Percentiles rank a stretch among this genome's conserved stretches.
phyloP scores from a whole-genome alignment of 1,140 invertebrate species.

The Brachionus sp. region DNA sequence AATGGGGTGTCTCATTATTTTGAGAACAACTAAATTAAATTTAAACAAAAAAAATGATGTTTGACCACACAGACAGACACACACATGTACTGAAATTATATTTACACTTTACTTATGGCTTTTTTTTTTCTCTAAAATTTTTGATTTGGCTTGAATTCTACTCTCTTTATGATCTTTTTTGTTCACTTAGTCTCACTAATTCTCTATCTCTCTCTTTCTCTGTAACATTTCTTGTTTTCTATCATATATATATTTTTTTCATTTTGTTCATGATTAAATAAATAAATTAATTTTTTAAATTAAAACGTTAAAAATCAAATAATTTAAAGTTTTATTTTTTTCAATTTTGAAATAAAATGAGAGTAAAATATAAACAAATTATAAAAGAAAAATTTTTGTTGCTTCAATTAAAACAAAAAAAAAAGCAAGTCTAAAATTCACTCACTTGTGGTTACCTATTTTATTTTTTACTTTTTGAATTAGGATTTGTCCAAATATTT shows the following conservation, averaged over 20 bases:
- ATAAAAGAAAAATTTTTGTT: background rate
- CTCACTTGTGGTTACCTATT: too few species aligned
- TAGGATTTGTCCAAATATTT: too few species aligned
- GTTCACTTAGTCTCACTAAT: background rate
- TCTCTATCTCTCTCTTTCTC: background rate
- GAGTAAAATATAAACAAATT: background rate
- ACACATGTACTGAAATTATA: background rate
- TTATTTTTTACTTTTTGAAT: too few species aligned
- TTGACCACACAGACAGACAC: too few species aligned
- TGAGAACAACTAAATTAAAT: background rate
- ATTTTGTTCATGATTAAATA: background rate
- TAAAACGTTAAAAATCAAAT: background rate
- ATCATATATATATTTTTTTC: background rate
- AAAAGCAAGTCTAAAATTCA: too few species aligned
- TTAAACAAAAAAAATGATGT: background rate
- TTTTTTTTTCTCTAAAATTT: background rate
- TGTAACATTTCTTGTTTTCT: background rate
- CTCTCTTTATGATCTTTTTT: background rate
- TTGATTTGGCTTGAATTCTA: background rate
- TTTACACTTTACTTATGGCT: background rate
- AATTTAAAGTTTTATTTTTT: background rate
- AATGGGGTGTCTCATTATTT: background rate
- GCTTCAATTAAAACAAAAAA: background rate
- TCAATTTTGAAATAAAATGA: background rate
- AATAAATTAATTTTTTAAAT: constrained; percentile 2